Evolutionary conservation across 2,888 invertebrate species (phyloP), one percentile per base, ranked within the genome.

Genomic region (Polyommatus iphigenia): DNA sequence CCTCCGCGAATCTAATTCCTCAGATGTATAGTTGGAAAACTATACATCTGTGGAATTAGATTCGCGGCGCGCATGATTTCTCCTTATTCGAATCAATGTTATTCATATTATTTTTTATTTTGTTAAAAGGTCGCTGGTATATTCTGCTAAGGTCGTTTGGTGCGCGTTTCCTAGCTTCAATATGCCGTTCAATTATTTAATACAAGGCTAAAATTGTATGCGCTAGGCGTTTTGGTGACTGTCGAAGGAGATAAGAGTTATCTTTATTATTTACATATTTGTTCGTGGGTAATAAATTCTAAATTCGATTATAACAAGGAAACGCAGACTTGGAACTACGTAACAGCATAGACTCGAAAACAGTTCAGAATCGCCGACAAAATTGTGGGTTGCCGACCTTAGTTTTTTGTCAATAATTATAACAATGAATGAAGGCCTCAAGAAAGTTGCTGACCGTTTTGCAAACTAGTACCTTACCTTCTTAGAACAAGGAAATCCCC

Each of bases 111-210:
- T 91, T 90, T 91, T 86, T 86, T 50, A 73, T 46, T 54, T 75
- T 75, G 18, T 75, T 75, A 18, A 75, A 75, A 75, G 75, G 75
- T 75, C 75, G 75, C 75, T 29, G 81, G 86, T 87, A 86, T 91
- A 89, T 90, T 89, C 88, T 86, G 87, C 87, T 91, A 91, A 93
- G 92, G 92, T 91, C 92, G 89, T 83, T 87, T 89, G 87, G 87
- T 89, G 87, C 88, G 88, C 88, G 88, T 88, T 90, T 90, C 90
- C 88, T 90, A 90, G 90, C 91, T 86, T 88, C 91, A 91, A 88
- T 87, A 85, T 87, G 88, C 88, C 87, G 88, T 89, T 86, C 83
- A 88, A 88, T 88, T 88, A 90, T 91, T 87, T 89, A 87, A 89
- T 85, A 86, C 92, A 91, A 93, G 92, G 92, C 89, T 89, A 84